phyloP scores from a whole-genome alignment of 2,888 invertebrate species.

The Eubasilissa splendida region DNA sequence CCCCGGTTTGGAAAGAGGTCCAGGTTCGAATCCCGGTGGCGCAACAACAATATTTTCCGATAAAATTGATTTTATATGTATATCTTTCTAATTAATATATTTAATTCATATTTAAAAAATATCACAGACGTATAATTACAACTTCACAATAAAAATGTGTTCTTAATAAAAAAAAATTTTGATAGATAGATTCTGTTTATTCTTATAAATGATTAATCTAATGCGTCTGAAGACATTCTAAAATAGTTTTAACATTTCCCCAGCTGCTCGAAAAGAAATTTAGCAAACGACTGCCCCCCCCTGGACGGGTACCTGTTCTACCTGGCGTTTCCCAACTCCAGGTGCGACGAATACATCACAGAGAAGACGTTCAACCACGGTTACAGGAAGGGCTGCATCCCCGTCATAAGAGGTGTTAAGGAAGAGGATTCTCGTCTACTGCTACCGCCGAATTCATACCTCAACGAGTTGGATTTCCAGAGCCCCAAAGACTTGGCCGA shows the following conservation, averaged over 20 bases:
- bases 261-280: conserved; percentile 77
- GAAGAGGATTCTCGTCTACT: conserved; percentile 66
- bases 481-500: conserved; percentile 70
- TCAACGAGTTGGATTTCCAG: conserved; percentile 74
- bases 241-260: background rate
- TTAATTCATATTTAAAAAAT: too few relatives aligned
- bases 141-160: too few relatives aligned
- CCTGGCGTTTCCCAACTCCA: conserved; percentile 80
- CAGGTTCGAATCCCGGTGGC: too few relatives aligned
- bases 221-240: too few relatives aligned
- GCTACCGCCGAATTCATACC: conserved; percentile 76
- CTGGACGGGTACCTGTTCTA: conserved; percentile 78
- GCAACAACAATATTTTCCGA: too few relatives aligned
- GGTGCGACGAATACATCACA: conserved; percentile 80
- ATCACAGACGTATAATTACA: too few relatives aligned
- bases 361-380: conserved; percentile 81
- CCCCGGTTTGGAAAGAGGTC: too few relatives aligned
- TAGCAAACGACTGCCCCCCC: conserved; percentile 72
- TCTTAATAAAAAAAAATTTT: too few relatives aligned
- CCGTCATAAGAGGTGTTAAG: conserved; percentile 77
- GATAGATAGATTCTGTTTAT: too few relatives aligned
- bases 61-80: too few relatives aligned
- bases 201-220: too few relatives aligned
- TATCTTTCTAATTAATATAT: too few relatives aligned
- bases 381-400: conserved; percentile 76